Evolutionary conservation across 2,113 vertebrate genomes (phyloP).

Genomic region (Tetrax tetrax): DNA sequence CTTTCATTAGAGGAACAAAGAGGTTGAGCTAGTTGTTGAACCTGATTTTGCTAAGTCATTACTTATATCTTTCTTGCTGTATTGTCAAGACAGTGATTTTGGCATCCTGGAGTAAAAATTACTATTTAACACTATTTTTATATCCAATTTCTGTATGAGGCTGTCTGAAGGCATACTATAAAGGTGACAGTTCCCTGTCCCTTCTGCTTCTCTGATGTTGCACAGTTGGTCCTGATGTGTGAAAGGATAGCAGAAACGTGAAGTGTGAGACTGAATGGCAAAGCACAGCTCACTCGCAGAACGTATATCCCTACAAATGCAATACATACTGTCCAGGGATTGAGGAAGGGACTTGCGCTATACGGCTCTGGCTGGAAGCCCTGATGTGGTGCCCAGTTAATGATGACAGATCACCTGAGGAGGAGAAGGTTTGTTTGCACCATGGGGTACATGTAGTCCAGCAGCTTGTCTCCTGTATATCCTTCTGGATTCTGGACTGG

Average conservation of each 20-base stretch:
- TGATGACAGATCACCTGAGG: not conserved
- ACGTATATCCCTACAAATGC: not conserved
- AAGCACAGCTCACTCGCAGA: not conserved
- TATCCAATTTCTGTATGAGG: not conserved
- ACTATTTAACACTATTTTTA: not conserved
- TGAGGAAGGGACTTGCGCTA: not conserved
- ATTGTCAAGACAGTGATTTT: not conserved
- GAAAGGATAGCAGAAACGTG: not conserved
- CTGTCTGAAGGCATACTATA: not conserved
- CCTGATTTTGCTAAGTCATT: not conserved
- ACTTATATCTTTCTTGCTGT: not conserved
- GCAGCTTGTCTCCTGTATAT: not conserved
- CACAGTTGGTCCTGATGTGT: not conserved
- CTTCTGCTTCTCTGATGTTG: fast-evolving
- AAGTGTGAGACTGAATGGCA: not conserved
- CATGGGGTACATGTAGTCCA: not conserved
- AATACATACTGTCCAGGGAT: not conserved
- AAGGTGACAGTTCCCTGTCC: not conserved
- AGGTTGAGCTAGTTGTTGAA: not conserved
- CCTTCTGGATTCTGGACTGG: not conserved
- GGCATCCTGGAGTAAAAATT: not conserved
- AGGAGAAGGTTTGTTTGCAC: not conserved
- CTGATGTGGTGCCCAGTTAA: not conserved
- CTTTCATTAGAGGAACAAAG: not conserved
- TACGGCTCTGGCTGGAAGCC: not conserved